Evolutionary conservation across 2,113 vertebrate species (phyloP).

Genomic region (Aptenodytes forsteri): DNA sequence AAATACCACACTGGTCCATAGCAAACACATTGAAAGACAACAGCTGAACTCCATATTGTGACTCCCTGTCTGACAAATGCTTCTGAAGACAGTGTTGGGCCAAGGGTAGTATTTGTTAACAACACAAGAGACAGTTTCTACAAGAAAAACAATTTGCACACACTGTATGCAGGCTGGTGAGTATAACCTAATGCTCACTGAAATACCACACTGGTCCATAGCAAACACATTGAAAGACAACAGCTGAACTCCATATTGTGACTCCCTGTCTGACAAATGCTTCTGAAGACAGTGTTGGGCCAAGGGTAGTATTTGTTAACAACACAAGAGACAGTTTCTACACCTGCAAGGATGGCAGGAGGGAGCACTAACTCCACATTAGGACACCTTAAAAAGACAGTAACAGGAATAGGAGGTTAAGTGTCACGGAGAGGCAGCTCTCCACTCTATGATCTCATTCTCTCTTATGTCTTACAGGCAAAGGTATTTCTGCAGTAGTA

Average conservation of each 20-base stretch:
- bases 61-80: background rate
- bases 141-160: background rate
- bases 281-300: background rate
- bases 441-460: background rate
- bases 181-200: background rate
- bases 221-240: background rate
- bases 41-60: background rate
- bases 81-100: background rate
- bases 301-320: background rate
- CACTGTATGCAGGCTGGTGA: background rate
- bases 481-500: background rate
- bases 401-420: background rate
- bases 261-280: background rate
- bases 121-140: background rate
- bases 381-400: background rate
- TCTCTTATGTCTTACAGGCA: background rate
- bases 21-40: background rate
- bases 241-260: background rate
- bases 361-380: background rate
- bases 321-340: background rate
- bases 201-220: background rate
- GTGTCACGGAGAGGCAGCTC: background rate
- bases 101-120: background rate
- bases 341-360: background rate
- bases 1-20: background rate